Conservation (phyloP, 2,888 invertebrate species). For the Mesoligia furuncula region DNA sequence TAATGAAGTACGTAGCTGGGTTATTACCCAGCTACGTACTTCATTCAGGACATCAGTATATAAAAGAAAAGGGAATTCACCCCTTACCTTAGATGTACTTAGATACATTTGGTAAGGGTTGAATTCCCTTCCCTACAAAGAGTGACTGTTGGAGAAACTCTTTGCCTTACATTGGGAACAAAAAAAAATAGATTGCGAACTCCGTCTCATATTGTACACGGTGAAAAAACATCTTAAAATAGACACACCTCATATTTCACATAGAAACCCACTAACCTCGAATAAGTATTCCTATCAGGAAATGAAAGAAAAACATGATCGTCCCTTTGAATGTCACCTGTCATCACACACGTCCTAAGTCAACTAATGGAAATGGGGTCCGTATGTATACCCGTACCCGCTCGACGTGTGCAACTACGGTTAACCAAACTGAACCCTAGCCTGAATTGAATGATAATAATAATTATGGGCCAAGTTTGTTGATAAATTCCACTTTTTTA, state of each 20-base stretch:
- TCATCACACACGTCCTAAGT: conserved; percentile 50
- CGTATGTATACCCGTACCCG: conserved; percentile 1
- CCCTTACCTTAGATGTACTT: no score
- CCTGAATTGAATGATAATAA: conserved; percentile 8
- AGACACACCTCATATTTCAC: background rate
- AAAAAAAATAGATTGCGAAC: background rate
- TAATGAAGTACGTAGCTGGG: no score
- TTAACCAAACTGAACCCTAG: conserved; percentile 6
- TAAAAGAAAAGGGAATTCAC: background rate
- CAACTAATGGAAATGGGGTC: conserved; percentile 44
- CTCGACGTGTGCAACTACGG: conserved; percentile 11
- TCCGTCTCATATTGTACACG: background rate
- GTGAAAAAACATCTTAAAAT: background rate
- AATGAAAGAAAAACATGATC: conserved; percentile 44
- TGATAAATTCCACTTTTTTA: background rate
- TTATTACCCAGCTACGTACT: background rate
- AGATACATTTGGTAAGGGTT: background rate
- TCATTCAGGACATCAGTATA: background rate
- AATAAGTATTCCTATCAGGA: conserved; percentile 5
- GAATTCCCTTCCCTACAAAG: background rate
- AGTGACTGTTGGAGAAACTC: background rate
- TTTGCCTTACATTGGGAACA: background rate
- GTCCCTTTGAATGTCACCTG: conserved; percentile 37
- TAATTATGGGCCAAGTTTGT: conserved; percentile 10
- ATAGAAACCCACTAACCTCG: conserved; percentile 4